Evolutionary conservation across 2,797 vertebrate species (phyloP), one percentile per base, ranked within the genome.

Genomic region (Orientallactaga sibirica): DNA sequence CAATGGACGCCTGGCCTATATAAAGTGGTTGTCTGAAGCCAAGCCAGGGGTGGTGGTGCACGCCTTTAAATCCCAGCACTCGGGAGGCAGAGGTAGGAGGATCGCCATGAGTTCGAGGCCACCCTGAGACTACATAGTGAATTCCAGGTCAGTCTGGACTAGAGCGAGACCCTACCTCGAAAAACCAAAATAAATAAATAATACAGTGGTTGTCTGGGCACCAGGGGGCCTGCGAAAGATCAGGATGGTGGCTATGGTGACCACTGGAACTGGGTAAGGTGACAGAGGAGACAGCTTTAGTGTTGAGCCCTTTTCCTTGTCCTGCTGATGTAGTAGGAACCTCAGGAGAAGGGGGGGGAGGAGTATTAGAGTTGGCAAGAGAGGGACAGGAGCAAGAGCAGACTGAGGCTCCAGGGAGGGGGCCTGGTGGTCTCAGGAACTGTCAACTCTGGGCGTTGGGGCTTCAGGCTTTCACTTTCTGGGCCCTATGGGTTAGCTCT

Each of bases 381-480:
- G 52, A 19, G 24, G 62, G 67, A 19, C 1, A 22, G 66, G 77
- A 70, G 25, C 27, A 24, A 25, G 85, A 61, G 81, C 19, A n/a
- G 41, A 14, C 0, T 1, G 33, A 25, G 22, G 55, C 29, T 74
- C 33, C 29, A 22, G 61, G 61, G 67, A 76, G 83, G 75, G 19
- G 1, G 22, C 27, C 15, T 3, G 43, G 33, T 9, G n/a, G 78
- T 74, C 29, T 62, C 52, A 55, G 77, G 24, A 52, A 71, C 73
- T 78, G 76, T 41, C 41, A 7, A 22, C 33, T 70, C 52, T 18
- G 93, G 82, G 43, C 25, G 61, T 43, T 68, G 29, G 25, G 75
- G n/a, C n/a, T 78, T 76, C 66, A 24, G 76, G n/a, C 62, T 93
- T 52, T 80, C 78, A n/a, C 62, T 93, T 52, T 80, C 78, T 29